These are phyloP conservation scores for Alexandromys fortis DNA, from an alignment of 2,113 vertebrate genomes.

Conservation along the genomic window DNA sequence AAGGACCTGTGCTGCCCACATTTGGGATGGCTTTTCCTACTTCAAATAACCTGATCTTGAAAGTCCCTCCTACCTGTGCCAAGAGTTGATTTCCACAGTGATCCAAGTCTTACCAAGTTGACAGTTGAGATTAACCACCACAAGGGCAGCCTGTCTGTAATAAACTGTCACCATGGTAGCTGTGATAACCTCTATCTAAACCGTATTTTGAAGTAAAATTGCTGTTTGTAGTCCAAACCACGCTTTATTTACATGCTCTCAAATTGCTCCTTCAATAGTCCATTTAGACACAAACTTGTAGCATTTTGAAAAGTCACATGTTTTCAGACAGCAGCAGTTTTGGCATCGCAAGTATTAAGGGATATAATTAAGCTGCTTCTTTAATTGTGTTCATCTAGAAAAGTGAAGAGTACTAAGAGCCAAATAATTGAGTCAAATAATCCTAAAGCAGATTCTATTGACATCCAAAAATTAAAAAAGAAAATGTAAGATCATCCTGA, in stretches of 20 bases:
- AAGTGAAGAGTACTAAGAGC: not conserved
- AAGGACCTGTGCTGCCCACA: too few relatives aligned
- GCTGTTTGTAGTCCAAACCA: not conserved
- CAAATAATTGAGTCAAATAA: not conserved
- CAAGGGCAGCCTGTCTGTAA: not conserved
- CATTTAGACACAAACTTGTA: not conserved
- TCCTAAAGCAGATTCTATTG: not conserved
- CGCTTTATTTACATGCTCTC: not conserved
- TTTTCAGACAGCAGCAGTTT: not conserved
- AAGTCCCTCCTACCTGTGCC: not conserved
- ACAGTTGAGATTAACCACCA: not conserved
- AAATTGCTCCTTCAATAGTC: not conserved
- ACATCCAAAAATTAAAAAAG: not conserved
- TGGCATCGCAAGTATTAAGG: not conserved
- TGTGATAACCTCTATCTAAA: not conserved
- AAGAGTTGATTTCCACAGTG: not conserved
- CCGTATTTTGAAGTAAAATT: not conserved
- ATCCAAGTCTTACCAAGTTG: not conserved
- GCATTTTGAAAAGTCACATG: not conserved
- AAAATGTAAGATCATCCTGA: not conserved
- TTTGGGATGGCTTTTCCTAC: not conserved
- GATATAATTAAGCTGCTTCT: not conserved
- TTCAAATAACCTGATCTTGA: not conserved
- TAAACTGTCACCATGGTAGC: not conserved
- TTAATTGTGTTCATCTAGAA: not conserved